Conservation (phyloP, 2,797 vertebrate species). For the Hemibagrus guttatus region DNA sequence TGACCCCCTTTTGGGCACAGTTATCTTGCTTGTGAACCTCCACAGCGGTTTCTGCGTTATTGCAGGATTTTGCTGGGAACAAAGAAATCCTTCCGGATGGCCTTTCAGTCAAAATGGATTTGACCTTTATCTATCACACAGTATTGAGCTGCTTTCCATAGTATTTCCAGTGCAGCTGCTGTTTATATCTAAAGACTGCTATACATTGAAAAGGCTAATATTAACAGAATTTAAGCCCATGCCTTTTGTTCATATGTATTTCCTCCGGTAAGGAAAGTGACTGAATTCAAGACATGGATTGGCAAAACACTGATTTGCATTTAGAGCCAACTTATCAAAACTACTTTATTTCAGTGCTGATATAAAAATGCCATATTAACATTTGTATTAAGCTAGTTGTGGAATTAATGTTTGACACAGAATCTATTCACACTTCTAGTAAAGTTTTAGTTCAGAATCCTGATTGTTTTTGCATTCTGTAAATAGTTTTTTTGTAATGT, state of each 20-base stretch:
- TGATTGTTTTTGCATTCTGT: slow-evolving; percentile 73
- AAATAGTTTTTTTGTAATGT: slow-evolving; percentile 71
- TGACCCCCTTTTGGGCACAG: slow-evolving; percentile 46
- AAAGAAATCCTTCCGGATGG: slow-evolving; percentile 62
- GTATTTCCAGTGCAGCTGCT: slow-evolving; percentile 35
- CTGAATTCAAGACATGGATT: slow-evolving; percentile 48
- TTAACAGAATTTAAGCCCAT: slow-evolving; percentile 46
- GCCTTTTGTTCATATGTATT: slow-evolving; percentile 34
- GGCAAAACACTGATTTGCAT: slow-evolving; percentile 42
- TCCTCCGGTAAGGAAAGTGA: slow-evolving; percentile 40
- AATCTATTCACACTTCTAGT: slow-evolving; percentile 61
- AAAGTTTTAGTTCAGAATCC: slow-evolving; percentile 58
- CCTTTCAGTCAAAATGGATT: slow-evolving; percentile 67
- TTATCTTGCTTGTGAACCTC: slow-evolving; percentile 58
- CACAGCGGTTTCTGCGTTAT: slow-evolving; percentile 56
- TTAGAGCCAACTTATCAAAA: slow-evolving; percentile 34
- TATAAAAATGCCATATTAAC: slow-evolving; percentile 50
- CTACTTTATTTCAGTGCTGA: slow-evolving; percentile 40
- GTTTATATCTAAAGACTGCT: slow-evolving; percentile 55
- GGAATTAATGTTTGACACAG: slow-evolving; percentile 57
- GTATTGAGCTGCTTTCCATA: slow-evolving; percentile 64
- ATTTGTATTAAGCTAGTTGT: slow-evolving; percentile 55
- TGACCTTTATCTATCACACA: slow-evolving; percentile 64
- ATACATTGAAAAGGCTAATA: slow-evolving; percentile 56
- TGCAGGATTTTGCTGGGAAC: slow-evolving; percentile 61